Evolutionary conservation across 2,888 invertebrate genomes (phyloP).

Genomic region (Melanchra persicariae): DNA sequence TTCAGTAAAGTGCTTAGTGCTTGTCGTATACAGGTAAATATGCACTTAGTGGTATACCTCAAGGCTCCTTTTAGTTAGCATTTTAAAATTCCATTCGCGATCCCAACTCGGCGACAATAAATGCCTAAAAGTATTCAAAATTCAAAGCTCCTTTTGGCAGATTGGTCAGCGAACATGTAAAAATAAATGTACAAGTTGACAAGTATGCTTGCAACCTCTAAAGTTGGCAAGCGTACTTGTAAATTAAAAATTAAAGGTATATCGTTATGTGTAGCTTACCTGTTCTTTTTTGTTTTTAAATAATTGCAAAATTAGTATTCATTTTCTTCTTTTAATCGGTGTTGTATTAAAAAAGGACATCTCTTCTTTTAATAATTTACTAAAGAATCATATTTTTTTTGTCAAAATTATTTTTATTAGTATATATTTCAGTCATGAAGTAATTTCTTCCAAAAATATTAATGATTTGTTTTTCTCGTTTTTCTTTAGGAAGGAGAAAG

Average conservation of each 20-base stretch:
- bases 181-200: not conserved
- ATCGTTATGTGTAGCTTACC: slow-evolving; percentile 13
- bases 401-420: slow-evolving; percentile 5
- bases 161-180: no score
- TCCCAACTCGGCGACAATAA: not conserved
- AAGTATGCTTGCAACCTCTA: not conserved
- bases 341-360: slow-evolving; percentile 24
- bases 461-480: slow-evolving; percentile 22
- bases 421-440: not conserved
- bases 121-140: not conserved
- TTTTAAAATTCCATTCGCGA: not conserved
- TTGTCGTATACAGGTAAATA: not conserved
- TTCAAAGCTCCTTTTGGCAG: no score
- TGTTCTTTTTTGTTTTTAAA: not conserved
- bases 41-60: slow-evolving; percentile 24
- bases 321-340: slow-evolving; percentile 6
- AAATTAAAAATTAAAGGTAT: not conserved
- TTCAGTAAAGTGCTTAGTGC: slow-evolving; percentile 15
- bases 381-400: slow-evolving; percentile 29
- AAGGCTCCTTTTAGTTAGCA: not conserved
- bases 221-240: slow-evolving; percentile 9
- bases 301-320: not conserved
- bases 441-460: not conserved
- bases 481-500: slow-evolving; percentile 92
- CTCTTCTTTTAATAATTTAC: slow-evolving; percentile 37